Evolutionary conservation across 2,113 vertebrate species (phyloP).

Genomic region (Castor canadensis): DNA sequence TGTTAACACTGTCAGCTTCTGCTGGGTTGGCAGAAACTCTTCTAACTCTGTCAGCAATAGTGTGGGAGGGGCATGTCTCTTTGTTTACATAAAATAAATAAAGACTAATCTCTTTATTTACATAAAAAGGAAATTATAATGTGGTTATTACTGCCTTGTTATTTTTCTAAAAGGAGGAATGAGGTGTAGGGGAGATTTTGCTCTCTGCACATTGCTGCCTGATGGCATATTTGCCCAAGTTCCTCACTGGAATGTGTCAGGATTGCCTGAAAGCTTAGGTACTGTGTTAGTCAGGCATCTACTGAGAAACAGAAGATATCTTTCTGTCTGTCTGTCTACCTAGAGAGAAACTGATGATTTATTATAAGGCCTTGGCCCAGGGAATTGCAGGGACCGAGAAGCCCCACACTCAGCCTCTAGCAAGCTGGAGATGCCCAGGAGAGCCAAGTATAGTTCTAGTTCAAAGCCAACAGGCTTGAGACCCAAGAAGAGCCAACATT

Average conservation of each 20-base stretch:
- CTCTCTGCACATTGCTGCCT: not conserved
- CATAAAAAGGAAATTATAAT: not conserved
- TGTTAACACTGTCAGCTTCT: not conserved
- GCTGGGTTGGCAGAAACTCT: not conserved
- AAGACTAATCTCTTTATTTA: no score
- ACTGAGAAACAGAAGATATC: not conserved
- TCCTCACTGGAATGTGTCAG: not conserved
- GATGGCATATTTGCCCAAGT: not conserved
- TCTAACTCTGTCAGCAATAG: not conserved
- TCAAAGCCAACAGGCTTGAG: not conserved
- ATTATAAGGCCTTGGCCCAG: not conserved
- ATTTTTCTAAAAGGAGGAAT: not conserved
- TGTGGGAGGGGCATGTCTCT: not conserved
- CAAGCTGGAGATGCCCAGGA: not conserved
- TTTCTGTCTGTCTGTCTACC: no score
- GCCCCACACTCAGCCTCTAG: not conserved
- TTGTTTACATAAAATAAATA: no score
- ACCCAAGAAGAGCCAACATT: not conserved
- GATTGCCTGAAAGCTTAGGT: not conserved
- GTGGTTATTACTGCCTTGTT: not conserved
- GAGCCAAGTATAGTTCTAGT: not conserved
- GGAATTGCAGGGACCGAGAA: not conserved
- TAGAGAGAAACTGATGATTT: not conserved
- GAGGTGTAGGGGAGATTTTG: not conserved
- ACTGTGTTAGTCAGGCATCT: not conserved